Percentiles rank a stretch among this genome's conserved stretches.
These are phyloP conservation scores for Cantharis flavilabris DNA, from an alignment of 2,888 invertebrate species.

Conservation along the genomic window DNA sequence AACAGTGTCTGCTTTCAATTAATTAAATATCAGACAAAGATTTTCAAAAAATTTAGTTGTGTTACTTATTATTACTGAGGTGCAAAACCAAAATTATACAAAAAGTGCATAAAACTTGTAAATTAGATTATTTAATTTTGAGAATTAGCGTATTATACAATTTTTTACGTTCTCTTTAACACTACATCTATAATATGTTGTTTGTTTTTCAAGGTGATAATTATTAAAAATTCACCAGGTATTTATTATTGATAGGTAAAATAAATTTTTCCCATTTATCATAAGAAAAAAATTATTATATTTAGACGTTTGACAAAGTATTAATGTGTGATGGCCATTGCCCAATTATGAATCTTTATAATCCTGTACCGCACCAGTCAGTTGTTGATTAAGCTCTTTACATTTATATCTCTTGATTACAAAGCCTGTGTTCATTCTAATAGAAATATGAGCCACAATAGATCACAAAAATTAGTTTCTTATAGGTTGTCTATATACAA, in stretches of 20 bases:
- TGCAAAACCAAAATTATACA: no score
- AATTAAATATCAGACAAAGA: no score
- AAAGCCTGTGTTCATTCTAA: slow-evolving; percentile 35
- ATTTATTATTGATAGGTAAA: not conserved
- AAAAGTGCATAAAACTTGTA: no score
- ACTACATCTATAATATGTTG: not conserved
- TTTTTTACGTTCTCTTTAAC: not conserved
- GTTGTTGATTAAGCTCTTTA: slow-evolving; percentile 25
- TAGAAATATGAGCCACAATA: slow-evolving; percentile 36
- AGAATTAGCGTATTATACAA: no score
- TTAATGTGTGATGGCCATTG: slow-evolving; percentile 26
- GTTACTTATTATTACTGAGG: no score
- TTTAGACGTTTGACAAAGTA: slow-evolving; percentile 25
- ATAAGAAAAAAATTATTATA: slow-evolving; percentile 16
- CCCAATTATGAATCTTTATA: slow-evolving; percentile 29
- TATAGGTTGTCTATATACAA: not conserved
- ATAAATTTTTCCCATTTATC: slow-evolving; percentile 17
- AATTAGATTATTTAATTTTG: no score
- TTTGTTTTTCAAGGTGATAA: not conserved
- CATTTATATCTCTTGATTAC: slow-evolving; percentile 35
- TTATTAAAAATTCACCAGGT: not conserved
- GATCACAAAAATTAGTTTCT: slow-evolving; percentile 30
- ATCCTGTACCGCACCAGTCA: slow-evolving; percentile 7
- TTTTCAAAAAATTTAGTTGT: no score
- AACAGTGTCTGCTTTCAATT: no score